Base-by-base conservation (phyloP, 1,140 invertebrate genomes). In the Trachelipus rathkii region DNA sequence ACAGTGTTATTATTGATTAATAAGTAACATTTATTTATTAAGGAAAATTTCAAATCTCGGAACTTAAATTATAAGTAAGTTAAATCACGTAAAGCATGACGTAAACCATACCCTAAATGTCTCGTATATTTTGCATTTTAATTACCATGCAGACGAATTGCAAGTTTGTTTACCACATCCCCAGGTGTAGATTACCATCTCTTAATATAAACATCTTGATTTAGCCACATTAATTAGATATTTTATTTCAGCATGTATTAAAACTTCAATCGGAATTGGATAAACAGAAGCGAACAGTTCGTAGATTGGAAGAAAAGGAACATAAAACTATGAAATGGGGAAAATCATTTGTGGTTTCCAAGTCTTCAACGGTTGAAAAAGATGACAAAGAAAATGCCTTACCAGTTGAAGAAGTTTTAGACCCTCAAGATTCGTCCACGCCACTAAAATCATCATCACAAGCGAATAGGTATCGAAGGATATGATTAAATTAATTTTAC, bases 231-330 rank as follows among this genome's bases (percentile, higher is more conserved):
- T 44, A 23, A 73, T 15, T 4, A 19, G 15, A 43, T 50, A 0
- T 77, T 50, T 43, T 24, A 19, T 71, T 68, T n/a, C 79, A 81
- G 80, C 75, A 79, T 46, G 72, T 77, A 24, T 46, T 71, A 43
- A 81, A 81, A 50, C 71, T 79, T n/a, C 77, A 75, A 0, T 67
- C 74, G 33, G 80, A 81, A n/a, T 67, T 24, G n/a, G 80, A 81
- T 1, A 15, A 70, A 15, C 75, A 81, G 19, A 74, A 75, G 5
- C 77, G 77, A 71, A 75, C 72, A 43, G 69, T 79, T 13, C 68
- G 67, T 11, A 72, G 80, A 1, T 13, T 79, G 44, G 80, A 81
- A 50, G 19, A 8, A 19, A 60, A 13, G 11, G 50, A 60, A 15
- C 50, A 60, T 60, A 15, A 19, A 13, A 60, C 2, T 19, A 2